Percentiles rank a stretch among this genome's conserved stretches.
These are phyloP conservation scores for Crotalus viridis DNA, from an alignment of 2,113 vertebrate genomes.

Conservation along the genomic window DNA sequence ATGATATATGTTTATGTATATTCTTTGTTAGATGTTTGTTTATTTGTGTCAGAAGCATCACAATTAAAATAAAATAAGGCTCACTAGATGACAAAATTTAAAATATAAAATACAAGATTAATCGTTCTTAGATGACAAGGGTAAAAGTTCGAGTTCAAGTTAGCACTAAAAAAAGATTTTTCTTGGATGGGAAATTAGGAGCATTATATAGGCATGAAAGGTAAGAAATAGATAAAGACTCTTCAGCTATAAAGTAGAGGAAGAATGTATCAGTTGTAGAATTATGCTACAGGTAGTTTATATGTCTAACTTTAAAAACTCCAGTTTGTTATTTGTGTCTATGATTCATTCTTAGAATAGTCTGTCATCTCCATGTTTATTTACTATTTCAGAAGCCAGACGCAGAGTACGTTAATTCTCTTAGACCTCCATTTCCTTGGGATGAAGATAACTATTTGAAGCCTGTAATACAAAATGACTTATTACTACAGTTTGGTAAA, in stretches of 20 bases:
- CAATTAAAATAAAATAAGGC: background rate
- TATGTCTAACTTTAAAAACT: background rate
- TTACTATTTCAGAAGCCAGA: constrained; percentile 78
- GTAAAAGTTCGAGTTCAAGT: background rate
- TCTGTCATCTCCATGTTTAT: background rate
- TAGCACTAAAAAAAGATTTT: background rate
- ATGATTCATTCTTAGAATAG: background rate
- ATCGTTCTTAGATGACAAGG: background rate
- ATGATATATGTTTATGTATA: background rate
- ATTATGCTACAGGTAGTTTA: background rate
- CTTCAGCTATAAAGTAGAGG: background rate
- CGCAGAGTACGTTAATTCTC: constrained; percentile 69
- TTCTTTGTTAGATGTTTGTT: background rate
- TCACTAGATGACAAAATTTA: background rate
- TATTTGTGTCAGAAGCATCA: background rate
- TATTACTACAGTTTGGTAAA: constrained; percentile 89
- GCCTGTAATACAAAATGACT: constrained; percentile 86
- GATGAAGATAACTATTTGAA: constrained; percentile 86
- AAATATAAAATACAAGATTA: background rate
- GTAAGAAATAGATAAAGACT: background rate
- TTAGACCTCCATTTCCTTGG: constrained; percentile 80
- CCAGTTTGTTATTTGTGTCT: background rate
- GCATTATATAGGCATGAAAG: background rate
- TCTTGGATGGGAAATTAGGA: background rate
- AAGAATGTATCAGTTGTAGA: background rate